A percentile compares a stretch with the other conserved stretches of the same genome.
Conservation (phyloP, 2,888 invertebrate genomes). For the Eupithecia centaureata region DNA sequence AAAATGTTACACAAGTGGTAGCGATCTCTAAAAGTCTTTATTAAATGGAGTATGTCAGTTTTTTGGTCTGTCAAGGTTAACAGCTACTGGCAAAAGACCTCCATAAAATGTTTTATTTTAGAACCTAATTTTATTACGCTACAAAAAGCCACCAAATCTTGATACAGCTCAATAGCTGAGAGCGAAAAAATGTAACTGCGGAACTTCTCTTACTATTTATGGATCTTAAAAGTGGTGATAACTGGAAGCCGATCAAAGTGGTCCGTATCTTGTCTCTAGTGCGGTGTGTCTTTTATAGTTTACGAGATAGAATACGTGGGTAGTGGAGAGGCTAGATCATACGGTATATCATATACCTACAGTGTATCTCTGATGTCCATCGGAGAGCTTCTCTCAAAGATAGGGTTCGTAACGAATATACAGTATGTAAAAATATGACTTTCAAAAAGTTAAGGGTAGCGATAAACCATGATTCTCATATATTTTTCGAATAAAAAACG, state of each 20-base stretch:
- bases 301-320: slow-evolving; percentile 51
- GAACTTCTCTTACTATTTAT: slow-evolving; percentile 58
- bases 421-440: too few species aligned
- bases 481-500: too few species aligned
- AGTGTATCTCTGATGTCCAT: too few species aligned
- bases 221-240: slow-evolving; percentile 66
- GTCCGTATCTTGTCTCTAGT: slow-evolving; percentile 57
- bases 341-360: too few species aligned
- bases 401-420: neutral
- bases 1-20: too few species aligned
- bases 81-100: slow-evolving; percentile 1
- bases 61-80: neutral
- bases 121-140: slow-evolving; percentile 6
- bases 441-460: too few species aligned
- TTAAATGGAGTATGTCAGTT: neutral
- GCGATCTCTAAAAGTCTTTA: neutral
- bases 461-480: too few species aligned
- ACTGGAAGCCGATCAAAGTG: slow-evolving; percentile 56
- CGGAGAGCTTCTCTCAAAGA: neutral
- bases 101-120: slow-evolving; percentile 7
- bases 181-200: slow-evolving; percentile 13
- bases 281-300: slow-evolving; percentile 55
- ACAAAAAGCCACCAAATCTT: slow-evolving; percentile 3
- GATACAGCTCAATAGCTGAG: slow-evolving; percentile 17
- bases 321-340: slow-evolving; percentile 35